Evolutionary conservation across 64 coral and sea anemone species (phyloP), one percentile per base, ranked within the genome.

Genomic region (Montipora cactus): DNA sequence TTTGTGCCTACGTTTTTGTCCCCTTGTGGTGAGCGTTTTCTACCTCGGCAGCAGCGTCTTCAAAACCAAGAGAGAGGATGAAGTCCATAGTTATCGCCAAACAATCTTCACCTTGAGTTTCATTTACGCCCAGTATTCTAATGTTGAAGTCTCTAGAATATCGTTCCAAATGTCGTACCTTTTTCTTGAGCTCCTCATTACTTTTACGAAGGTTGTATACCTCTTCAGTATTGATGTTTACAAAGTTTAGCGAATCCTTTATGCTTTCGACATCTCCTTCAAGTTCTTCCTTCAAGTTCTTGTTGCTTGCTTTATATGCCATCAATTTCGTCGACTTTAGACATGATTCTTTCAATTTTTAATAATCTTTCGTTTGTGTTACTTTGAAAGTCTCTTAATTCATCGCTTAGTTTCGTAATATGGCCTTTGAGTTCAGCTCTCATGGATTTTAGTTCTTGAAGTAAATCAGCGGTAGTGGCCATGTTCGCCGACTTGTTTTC

Each of bases 271-370:
- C 66, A 21, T 68, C 66, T 15, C 14, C 12, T 68, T 0, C 19
- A 18, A 68, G 66, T 68, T 21, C 14, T n/a, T 68, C 14, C 12
- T 68, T 0, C 19, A 18, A 68, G 66, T 68, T 21, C 14, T n/a
- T 68, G 19, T 21, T 68, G 66, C 66, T 68, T 68, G 66, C 12
- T 68, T 68, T 68, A 1, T n/a, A 68, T 18, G 19, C 66, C 66
- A n/a, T 68, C 66, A 18, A 68, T 68, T 68, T 68, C 66, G 66
- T 68, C 66, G 66, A 68, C 66, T 68, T 68, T 68, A n/a, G 19
- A 68, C 66, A 68, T 68, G 14, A 68, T 0, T 4, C 14, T 68
- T 68, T 68, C 14, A n/a, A 68, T 2, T n/a, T 68, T 68, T 68
- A 68, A n/a, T n/a, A 68, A n/a, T 6, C 66, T 68, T 21, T 68